phyloP scores from a whole-genome alignment of 2,797 vertebrate species.

The Labeo calbasu region DNA sequence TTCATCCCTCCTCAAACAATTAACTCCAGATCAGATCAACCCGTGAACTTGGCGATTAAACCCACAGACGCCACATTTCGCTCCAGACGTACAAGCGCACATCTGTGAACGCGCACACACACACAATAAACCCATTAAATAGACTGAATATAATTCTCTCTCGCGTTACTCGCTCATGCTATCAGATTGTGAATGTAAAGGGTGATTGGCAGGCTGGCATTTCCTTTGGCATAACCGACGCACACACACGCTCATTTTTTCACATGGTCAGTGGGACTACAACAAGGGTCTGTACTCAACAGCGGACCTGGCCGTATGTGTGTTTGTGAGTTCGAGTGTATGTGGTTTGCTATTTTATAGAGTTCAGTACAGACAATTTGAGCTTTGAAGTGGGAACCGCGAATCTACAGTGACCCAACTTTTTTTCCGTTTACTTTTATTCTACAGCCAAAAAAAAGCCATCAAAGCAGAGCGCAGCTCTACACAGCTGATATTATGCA shows the following conservation, averaged over 20 bases:
- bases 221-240: conserved; percentile 55
- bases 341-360: conserved; percentile 76
- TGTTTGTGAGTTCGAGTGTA: conserved; percentile 16
- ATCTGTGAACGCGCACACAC: not conserved
- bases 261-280: conserved; percentile 21
- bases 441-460: conserved; percentile 58
- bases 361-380: conserved; percentile 78
- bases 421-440: conserved; percentile 42
- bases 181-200: conserved; percentile 53
- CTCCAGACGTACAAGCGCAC: conserved; percentile 33
- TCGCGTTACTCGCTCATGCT: conserved; percentile 20
- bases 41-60: conserved; percentile 33
- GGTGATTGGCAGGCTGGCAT: conserved; percentile 60
- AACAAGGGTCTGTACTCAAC: conserved; percentile 2
- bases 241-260: conserved; percentile 18
- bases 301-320: conserved; percentile 7
- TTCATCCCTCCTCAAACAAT: conserved; percentile 44
- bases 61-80: conserved; percentile 38
- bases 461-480: conserved; percentile 45
- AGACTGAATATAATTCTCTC: not conserved
- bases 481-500: conserved; percentile 48
- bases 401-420: conserved; percentile 40
- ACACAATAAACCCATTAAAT: conserved; percentile 28
- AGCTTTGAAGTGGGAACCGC: conserved; percentile 77
- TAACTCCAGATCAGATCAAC: conserved; percentile 44